Conservation (phyloP, 2,888 invertebrate genomes). For the Euplagia quadripunctaria region DNA sequence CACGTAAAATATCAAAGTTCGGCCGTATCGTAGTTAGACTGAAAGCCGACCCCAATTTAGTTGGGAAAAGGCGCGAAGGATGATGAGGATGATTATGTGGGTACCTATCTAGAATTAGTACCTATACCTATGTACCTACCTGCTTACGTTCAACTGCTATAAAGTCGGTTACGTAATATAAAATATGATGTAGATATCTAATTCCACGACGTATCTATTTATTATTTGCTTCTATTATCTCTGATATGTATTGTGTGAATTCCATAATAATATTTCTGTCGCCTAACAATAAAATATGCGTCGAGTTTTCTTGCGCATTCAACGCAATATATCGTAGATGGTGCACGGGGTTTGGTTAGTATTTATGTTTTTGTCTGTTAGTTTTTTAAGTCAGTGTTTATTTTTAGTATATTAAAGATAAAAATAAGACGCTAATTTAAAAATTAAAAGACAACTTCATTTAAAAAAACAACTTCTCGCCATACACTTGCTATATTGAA, state of each 20-base stretch:
- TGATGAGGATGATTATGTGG: too few species aligned
- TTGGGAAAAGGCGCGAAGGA: too few species aligned
- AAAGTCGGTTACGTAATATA: not conserved
- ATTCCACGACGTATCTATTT: slow-evolving; percentile 16
- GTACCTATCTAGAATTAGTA: too few species aligned
- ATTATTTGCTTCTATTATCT: slow-evolving; percentile 22
- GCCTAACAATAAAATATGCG: not conserved
- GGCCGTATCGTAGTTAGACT: too few species aligned
- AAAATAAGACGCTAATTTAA: not conserved
- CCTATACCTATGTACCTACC: too few species aligned
- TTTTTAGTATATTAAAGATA: not conserved
- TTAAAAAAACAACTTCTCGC: too few species aligned
- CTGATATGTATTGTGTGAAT: slow-evolving; percentile 6
- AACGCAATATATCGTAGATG: not conserved
- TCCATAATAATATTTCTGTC: slow-evolving; percentile 22
- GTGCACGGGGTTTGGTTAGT: not conserved
- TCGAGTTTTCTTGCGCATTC: not conserved
- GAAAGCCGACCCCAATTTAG: too few species aligned
- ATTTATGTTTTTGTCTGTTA: not conserved
- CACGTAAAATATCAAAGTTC: too few species aligned
- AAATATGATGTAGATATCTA: slow-evolving; percentile 2
- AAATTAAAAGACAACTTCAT: too few species aligned
- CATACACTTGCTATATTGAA: too few species aligned
- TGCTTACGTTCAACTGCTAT: too few species aligned
- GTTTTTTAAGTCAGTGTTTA: not conserved